Percentiles rank a stretch among this genome's conserved stretches.
phyloP scores from a whole-genome alignment of 1,140 invertebrate genomes.

The Pentalonia nigronervosa region DNA sequence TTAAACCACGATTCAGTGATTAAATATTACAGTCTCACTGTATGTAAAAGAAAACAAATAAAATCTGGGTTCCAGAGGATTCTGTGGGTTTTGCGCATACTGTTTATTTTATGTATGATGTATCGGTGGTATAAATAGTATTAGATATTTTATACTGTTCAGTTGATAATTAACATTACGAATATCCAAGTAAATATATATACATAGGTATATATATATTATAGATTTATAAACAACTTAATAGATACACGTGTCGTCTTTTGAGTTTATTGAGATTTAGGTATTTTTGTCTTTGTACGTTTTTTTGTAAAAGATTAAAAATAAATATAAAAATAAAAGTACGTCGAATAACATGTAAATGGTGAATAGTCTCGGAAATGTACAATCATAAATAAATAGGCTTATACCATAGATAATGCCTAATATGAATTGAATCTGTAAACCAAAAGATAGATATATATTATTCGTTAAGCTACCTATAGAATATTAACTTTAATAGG shows the following conservation, averaged over 20 bases:
- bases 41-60: not conserved
- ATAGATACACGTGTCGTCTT: not conserved
- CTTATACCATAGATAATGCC: constrained; percentile 50
- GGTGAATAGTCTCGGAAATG: constrained; percentile 47
- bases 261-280: constrained; percentile 29
- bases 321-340: constrained; percentile 59
- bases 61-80: not conserved
- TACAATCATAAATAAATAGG: constrained; percentile 56
- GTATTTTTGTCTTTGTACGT: constrained; percentile 55
- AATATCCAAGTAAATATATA: not conserved
- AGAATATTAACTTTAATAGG: not conserved
- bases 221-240: not conserved
- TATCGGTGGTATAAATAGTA: not conserved
- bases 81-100: not conserved
- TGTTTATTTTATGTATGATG: not conserved
- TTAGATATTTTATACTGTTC: not conserved
- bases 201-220: not conserved
- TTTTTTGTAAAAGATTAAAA: constrained; percentile 60
- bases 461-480: not conserved
- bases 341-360: constrained; percentile 57
- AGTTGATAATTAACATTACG: not conserved
- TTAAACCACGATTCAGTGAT: too few species aligned
- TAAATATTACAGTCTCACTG: too few species aligned
- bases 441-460: not conserved
- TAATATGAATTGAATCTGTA: constrained; percentile 59